A percentile compares a stretch with the other conserved stretches of the same genome.
Evolutionary conservation across 2,113 vertebrate species (phyloP).

Genomic region (Phalacrocorax carbo): DNA sequence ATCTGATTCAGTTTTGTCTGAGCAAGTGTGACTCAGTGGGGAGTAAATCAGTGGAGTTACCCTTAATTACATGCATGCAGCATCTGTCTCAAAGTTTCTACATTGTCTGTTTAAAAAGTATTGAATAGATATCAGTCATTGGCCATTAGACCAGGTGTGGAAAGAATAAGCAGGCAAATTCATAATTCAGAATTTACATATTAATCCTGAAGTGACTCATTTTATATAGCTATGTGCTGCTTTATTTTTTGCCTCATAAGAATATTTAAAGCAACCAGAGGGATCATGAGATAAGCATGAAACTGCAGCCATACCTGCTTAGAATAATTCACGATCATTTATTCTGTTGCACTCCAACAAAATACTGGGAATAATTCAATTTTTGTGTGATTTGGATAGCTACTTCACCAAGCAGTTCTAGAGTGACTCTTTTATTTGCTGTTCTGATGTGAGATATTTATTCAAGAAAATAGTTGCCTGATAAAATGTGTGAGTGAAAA

Average conservation of each 20-base stretch:
- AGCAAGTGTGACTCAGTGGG: neutral
- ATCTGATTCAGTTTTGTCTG: neutral
- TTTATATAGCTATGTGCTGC: neutral
- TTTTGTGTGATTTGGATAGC: neutral
- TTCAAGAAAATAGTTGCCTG: neutral
- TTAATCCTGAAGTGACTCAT: neutral
- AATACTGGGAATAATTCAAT: neutral
- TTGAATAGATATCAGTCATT: neutral
- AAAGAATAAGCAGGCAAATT: neutral
- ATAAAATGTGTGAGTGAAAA: neutral
- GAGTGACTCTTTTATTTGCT: neutral
- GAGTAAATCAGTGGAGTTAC: neutral
- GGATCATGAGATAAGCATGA: neutral
- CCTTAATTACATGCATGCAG: rapidly evolving
- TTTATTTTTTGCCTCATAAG: neutral
- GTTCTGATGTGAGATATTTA: neutral
- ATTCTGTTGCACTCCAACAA: neutral
- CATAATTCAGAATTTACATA: neutral
- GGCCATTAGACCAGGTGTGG: neutral
- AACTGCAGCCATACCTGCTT: neutral
- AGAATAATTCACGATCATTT: neutral
- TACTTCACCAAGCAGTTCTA: neutral
- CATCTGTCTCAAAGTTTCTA: neutral
- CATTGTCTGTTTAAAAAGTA: neutral
- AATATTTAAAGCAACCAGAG: neutral